These are phyloP conservation scores for Tadarida brasiliensis DNA, from an alignment of 2,797 vertebrate species.

Conservation along the genomic window DNA sequence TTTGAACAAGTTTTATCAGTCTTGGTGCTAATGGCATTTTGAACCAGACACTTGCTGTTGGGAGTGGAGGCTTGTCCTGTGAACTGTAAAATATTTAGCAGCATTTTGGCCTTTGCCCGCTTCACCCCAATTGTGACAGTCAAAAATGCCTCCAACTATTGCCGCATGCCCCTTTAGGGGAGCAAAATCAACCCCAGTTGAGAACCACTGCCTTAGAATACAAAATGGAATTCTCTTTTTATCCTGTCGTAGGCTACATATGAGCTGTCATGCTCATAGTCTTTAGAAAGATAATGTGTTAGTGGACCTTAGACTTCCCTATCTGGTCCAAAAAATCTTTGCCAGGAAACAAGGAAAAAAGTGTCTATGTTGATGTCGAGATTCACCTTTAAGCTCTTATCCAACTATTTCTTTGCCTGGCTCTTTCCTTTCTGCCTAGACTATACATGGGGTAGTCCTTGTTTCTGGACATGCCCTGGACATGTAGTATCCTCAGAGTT, in stretches of 20 bases:
- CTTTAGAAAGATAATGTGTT: background rate
- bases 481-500: background rate
- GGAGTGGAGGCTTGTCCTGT: rapidly evolving
- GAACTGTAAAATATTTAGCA: background rate
- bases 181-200: background rate
- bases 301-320: background rate
- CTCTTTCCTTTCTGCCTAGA: background rate
- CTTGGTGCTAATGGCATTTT: background rate
- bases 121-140: background rate
- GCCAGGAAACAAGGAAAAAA: background rate
- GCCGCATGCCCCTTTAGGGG: background rate
- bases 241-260: background rate
- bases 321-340: background rate
- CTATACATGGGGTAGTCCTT: background rate
- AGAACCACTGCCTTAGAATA: background rate
- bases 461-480: background rate
- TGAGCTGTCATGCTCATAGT: background rate
- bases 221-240: background rate
- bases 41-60: background rate
- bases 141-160: background rate
- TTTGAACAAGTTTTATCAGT: background rate
- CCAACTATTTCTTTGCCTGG: background rate
- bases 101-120: background rate
- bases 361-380: background rate
- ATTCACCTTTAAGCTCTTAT: background rate